These are phyloP conservation scores for Apteryx mantelli DNA, from an alignment of 2,113 vertebrate species.

Conservation along the genomic window DNA sequence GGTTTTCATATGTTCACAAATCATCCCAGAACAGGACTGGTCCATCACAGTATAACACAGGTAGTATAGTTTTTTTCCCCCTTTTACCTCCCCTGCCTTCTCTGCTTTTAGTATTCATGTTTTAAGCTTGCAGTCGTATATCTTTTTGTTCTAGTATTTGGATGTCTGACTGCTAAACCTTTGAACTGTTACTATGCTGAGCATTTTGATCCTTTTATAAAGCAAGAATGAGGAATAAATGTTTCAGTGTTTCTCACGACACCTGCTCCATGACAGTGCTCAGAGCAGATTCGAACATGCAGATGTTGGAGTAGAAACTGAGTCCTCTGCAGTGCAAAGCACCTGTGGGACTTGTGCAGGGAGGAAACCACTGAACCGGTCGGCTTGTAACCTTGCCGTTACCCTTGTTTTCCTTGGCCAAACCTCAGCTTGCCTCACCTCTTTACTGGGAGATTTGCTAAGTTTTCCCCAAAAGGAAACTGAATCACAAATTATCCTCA, in stretches of 20 bases:
- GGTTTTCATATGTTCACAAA: background rate
- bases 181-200: background rate
- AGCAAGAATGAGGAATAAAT: background rate
- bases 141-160: background rate
- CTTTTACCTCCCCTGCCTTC: background rate
- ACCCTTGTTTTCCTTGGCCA: accelerated
- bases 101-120: background rate
- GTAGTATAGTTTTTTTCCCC: background rate
- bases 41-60: background rate
- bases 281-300: accelerated
- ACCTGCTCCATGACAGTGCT: background rate
- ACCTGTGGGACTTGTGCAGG: background rate
- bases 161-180: background rate
- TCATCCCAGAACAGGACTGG: background rate
- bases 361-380: accelerated
- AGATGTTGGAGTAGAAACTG: background rate
- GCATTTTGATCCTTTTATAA: background rate
- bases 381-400: background rate
- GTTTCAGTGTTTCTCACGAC: background rate
- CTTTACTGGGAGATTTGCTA: background rate
- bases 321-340: background rate
- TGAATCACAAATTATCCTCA: too few species aligned
- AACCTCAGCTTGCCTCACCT: background rate
- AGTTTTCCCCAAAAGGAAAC: background rate
- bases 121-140: background rate